phyloP scores from a whole-genome alignment of 2,888 invertebrate species.

The Drosophila nigricruria region DNA sequence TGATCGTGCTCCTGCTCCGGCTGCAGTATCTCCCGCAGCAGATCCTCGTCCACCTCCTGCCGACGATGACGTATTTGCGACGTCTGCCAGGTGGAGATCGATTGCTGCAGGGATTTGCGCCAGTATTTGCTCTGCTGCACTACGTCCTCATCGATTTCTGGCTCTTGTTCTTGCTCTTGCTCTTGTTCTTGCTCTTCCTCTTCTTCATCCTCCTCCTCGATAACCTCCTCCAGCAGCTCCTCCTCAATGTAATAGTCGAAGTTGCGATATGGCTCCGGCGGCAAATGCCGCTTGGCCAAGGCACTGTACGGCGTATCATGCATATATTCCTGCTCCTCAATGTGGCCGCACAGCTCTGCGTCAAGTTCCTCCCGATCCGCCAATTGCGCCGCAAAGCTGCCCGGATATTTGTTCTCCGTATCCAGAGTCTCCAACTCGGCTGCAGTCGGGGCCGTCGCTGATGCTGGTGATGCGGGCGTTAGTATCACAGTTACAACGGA shows the following conservation, averaged over 20 bases:
- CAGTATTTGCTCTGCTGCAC: conserved; percentile 48
- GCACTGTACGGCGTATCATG: conserved; percentile 74
- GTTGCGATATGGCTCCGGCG: conserved; percentile 80
- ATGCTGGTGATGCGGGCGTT: conserved; percentile 36
- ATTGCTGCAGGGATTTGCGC: conserved; percentile 51
- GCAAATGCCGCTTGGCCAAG: conserved; percentile 79
- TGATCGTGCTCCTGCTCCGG: neutral
- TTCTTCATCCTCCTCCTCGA: conserved; percentile 23
- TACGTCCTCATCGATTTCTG: neutral
- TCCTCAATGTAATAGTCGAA: conserved; percentile 79
- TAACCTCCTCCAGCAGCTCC: conserved; percentile 27
- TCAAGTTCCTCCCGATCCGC: conserved; percentile 33
- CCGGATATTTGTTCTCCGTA: conserved; percentile 59
- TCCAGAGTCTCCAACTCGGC: conserved; percentile 46
- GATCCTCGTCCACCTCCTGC: neutral
- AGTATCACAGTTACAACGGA: conserved; percentile 94
- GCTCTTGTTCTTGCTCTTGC: neutral
- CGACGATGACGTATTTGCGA: conserved; percentile 22
- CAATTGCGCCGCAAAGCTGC: conserved; percentile 5
- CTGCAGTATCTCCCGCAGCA: neutral
- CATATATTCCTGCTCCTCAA: conserved; percentile 62
- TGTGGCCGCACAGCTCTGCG: conserved; percentile 29
- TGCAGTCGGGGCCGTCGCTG: neutral
- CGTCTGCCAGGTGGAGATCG: conserved; percentile 35
- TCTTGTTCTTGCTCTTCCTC: conserved; percentile 11